Conservation (phyloP, 2,888 invertebrate species). For the Polyommatus icarus region DNA sequence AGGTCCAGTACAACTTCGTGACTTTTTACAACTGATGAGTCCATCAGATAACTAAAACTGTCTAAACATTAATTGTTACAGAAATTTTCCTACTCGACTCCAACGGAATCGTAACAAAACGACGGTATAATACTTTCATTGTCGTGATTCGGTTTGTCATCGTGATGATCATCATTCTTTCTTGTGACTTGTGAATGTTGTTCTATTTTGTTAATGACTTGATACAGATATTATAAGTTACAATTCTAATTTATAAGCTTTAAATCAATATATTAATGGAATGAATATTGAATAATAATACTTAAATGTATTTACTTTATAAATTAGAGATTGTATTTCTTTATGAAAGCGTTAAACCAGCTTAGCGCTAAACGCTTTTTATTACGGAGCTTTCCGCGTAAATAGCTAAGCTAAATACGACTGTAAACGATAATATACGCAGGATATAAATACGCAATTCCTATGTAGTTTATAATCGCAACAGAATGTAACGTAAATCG, state of each 20-base stretch:
- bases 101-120: slow-evolving; percentile 18
- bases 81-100: slow-evolving; percentile 30
- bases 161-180: not conserved
- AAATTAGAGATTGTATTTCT: not conserved
- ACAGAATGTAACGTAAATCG: slow-evolving; percentile 46
- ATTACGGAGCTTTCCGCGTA: not conserved
- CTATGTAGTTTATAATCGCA: slow-evolving; percentile 41
- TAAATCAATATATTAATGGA: not conserved
- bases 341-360: not conserved
- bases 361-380: not conserved
- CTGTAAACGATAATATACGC: slow-evolving; percentile 19
- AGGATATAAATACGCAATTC: slow-evolving; percentile 24
- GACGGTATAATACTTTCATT: slow-evolving; percentile 24
- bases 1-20: slow-evolving; percentile 32
- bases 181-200: not conserved
- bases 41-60: slow-evolving; percentile 32
- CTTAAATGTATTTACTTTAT: not conserved
- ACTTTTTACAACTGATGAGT: slow-evolving; percentile 34
- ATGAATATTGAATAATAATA: not conserved
- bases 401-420: slow-evolving; percentile 13
- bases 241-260: no score
- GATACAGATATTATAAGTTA: not conserved
- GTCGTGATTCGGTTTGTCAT: slow-evolving; percentile 14
- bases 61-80: slow-evolving; percentile 35
- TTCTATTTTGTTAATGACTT: not conserved